Evolutionary conservation across 92 coral and sea anemone genomes (phyloP).

Genomic region (Bergia puertoricense): DNA sequence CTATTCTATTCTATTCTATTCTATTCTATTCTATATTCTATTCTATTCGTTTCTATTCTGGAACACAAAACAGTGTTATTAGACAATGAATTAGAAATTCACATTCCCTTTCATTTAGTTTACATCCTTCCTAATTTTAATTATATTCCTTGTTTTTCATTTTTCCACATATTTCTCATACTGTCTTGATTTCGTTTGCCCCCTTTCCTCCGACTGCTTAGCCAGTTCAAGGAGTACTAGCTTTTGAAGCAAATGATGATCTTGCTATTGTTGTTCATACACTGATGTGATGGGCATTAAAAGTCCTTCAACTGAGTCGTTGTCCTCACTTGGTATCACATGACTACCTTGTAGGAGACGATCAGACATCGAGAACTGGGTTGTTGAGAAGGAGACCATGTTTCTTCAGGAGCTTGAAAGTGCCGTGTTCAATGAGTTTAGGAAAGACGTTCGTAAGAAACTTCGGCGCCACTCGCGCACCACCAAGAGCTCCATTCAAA

Average conservation of each 20-base stretch:
- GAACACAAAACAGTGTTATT: too few relatives aligned
- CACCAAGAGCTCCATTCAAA: conserved; percentile 33
- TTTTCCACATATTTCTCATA: too few relatives aligned
- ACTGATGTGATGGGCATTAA: background rate
- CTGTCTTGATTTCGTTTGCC: too few relatives aligned
- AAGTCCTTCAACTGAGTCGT: background rate
- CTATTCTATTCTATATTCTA: too few relatives aligned
- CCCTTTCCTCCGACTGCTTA: too few relatives aligned
- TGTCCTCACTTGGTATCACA: background rate
- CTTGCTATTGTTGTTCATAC: background rate
- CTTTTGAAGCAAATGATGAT: too few relatives aligned
- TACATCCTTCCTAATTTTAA: too few relatives aligned
- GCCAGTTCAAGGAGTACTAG: background rate
- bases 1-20: too few relatives aligned
- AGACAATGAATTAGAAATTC: too few relatives aligned
- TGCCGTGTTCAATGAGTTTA: conserved; percentile 97
- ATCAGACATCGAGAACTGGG: conserved; percentile 56
- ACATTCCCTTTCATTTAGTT: too few relatives aligned
- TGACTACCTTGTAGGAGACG: conserved; percentile 64
- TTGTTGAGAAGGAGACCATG: conserved; percentile 76
- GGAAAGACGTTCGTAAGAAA: conserved; percentile 86
- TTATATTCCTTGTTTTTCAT: too few relatives aligned
- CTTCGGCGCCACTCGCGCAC: conserved; percentile 67
- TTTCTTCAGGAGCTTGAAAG: conserved; percentile 84
- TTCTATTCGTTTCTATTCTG: too few relatives aligned